A percentile compares a stretch with the other conserved stretches of the same genome.
Conservation (phyloP, 2,888 invertebrate species). For the Ceratothoa steindachneri region DNA sequence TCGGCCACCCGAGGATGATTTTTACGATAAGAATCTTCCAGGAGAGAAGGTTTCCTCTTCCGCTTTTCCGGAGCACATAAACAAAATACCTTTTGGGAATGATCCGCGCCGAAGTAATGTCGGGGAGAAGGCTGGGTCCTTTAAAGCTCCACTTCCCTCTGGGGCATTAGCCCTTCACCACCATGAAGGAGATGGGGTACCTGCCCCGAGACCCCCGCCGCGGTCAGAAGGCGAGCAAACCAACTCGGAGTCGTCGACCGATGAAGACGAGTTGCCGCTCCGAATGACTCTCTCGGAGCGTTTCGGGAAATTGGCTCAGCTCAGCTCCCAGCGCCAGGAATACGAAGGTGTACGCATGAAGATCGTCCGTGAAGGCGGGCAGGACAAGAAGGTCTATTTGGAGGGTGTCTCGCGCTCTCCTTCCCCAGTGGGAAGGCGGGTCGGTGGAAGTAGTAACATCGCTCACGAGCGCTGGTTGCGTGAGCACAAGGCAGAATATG, state of each 20-base stretch:
- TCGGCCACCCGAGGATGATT: constrained; percentile 23
- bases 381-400: constrained; percentile 46
- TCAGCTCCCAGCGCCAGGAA: constrained; percentile 79
- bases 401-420: constrained; percentile 34
- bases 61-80: neutral
- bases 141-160: neutral
- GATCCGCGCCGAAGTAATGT: neutral
- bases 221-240: constrained; percentile 57
- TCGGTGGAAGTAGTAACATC: constrained; percentile 27
- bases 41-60: neutral
- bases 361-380: constrained; percentile 64
- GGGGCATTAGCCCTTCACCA: neutral
- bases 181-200: neutral
- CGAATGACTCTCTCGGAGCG: constrained; percentile 75
- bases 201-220: neutral
- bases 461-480: constrained; percentile 44
- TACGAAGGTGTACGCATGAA: constrained; percentile 82
- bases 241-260: constrained; percentile 59
- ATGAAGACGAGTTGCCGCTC: constrained; percentile 56
- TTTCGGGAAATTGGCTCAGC: constrained; percentile 87
- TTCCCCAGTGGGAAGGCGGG: constrained; percentile 26
- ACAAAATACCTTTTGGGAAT: neutral
- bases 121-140: neutral
- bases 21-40: neutral
- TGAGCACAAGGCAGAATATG: constrained; percentile 44